Evolutionary conservation across 2,113 vertebrate genomes (phyloP), one percentile per base, ranked within the genome.

Genomic region (Mastomys natalensis): DNA sequence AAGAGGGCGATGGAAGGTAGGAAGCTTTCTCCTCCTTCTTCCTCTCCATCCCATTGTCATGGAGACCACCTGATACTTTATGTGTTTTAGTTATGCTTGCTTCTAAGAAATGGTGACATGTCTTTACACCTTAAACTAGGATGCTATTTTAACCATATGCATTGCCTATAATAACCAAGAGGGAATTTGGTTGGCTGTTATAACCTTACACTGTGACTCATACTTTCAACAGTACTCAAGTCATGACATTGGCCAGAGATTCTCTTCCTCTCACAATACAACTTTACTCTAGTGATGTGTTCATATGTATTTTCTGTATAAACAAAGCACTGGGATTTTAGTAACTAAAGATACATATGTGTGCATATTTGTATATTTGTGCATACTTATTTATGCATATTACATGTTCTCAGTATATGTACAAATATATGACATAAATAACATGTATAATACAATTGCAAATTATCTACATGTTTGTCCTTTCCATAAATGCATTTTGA

Each of bases 1-100:
- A 99, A 99, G 98, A 99, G 99, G 97, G 99, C 99, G 9, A 99
- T 99, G 88, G 99, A 99, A 99, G 99, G 99, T 99, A 98, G 98
- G 98, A 64, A 81, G 31, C 68, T 45, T 95, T 94, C 24, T 34
- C 62, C 29, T 89, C 43, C 60, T n/a, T 45, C 51, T 96, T 97
- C 55, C 91, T 95, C 34, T 31, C 94, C 78, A 5, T 43, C 68
- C 93, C 45, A 91, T 62, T 96, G 73, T 94, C 72, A 15, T 53
- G 22, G 62, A 82, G 73, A 68, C 5, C 17, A 80, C 94, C 70
- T 95, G 15, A n/a, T 90, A 81, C n/a, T 70, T 90, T 92, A 45
- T 88, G 95, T 66, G 43, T 62, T 87, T 89, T 55, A 81, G 34
- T 73, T n/a, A 74, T 55, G 31, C 55, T 97, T 82, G 29, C 43